Evolutionary conservation across 2,888 invertebrate species (phyloP), one percentile per base, ranked within the genome.

Genomic region (Aspidapion aeneum): DNA sequence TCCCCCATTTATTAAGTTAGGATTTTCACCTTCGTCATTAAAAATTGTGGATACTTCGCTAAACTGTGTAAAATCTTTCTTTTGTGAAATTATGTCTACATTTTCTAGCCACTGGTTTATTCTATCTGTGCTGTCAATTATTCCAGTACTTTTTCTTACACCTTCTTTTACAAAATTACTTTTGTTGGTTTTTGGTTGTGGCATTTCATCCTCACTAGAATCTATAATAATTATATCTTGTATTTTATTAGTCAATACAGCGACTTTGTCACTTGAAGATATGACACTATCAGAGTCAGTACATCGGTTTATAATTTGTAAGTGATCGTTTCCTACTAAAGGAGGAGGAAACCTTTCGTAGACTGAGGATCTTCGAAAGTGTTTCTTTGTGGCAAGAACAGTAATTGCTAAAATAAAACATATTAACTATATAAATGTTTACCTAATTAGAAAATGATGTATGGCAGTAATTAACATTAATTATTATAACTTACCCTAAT

Each of bases 311-410:
- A 69, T 60, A 58, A 71, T 54, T 50, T 63, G 57, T 54, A 70
- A 57, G 21, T 69, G 55, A 18, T 67, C 62, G 61, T 69, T 71
- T n/a, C 63, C 66, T 7, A 35, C 35, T 35, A 12, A 7, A 59
- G 56, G 49, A 22, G 70, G 70, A 3, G 57, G 60, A 50, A 60
- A 63, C 61, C 71, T 72, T 55, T 77, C 72, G 62, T 70, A 70
- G 16, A 71, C 62, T 20, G 72, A 69, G 19, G 75, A 77, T 63
- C 72, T 70, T 64, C 76, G 69, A 52, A 78, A 67, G 64, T 74
- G 70, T 61, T 71, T 75, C 64, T 72, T 78, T 55, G 76, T 64
- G 20, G 77, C 74, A 62, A 78, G 71, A 65, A 70, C 71, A 22
- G 73, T 72, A 21, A 73, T 73, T 57, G 68, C 76, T 77, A 62